Evolutionary conservation across 1,140 invertebrate genomes (phyloP), one percentile per base, ranked within the genome.

Genomic region (Lepidurus packardi): DNA sequence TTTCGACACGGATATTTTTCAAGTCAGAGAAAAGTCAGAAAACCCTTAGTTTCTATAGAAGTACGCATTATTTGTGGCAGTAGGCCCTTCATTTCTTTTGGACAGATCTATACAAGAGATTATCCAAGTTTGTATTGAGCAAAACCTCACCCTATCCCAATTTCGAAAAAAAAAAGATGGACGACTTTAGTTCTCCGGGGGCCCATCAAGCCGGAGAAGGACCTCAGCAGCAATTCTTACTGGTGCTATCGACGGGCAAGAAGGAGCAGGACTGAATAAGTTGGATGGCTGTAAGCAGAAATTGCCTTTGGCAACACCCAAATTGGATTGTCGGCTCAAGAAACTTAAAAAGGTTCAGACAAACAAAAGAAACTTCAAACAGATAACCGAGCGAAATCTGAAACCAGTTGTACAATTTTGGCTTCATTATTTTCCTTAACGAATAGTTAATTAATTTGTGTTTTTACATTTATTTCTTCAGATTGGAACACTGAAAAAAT

Each of bases 261-360:
- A 47, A 7, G 16, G 45, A 65, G 53, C 16, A 65, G 9, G 53
- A 65, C 53, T 65, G 53, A 65, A 65, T 65, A 65, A 65, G 53
- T 65, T 65, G 16, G 53, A 65, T 65, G 53, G 53, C 53, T 65
- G 53, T 65, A 9, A 65, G 53, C 53, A 65, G 53, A 65, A 47
- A 65, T 65, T 65, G 53, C 13, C 6, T 65, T 65, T 1, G 53
- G 53, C 21, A 65, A 47, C 13, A 65, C 21, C n/a, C 16, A 16
- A 65, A 65, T 16, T 65, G 53, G 53, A 65, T 65, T 65, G 53
- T 65, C 10, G 53, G 16, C 13, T 13, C 21, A 65, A 65, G n/a
- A 65, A 16, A 13, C 53, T 9, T 65, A 21, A 13, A 13, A 13
- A 13, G 53, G 9, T 0, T 7, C 21, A 11, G 53, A 11, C n/a